These are phyloP conservation scores for Nothura maculosa DNA, from an alignment of 2,797 vertebrate species.

Conservation along the genomic window DNA sequence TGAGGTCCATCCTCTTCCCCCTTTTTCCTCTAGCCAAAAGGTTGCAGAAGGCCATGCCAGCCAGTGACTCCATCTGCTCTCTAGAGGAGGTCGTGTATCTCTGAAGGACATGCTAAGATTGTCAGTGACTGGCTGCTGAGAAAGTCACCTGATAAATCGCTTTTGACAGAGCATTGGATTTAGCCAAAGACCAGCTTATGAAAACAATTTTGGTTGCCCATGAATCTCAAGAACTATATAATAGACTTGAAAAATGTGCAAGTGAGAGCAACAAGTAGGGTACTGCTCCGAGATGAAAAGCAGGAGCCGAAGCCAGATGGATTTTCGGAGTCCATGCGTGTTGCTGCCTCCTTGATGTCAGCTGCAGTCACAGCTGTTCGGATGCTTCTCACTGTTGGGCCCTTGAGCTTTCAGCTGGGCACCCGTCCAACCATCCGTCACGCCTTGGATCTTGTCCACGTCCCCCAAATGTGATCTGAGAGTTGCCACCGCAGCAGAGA, in stretches of 20 bases:
- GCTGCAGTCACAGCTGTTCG: slow-evolving; percentile 28
- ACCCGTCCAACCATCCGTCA: neutral
- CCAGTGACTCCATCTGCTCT: slow-evolving; percentile 2
- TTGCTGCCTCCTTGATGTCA: neutral
- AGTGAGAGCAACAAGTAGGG: neutral
- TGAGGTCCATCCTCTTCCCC: neutral
- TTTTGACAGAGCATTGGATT: neutral
- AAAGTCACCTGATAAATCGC: neutral
- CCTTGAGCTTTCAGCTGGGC: slow-evolving; percentile 32
- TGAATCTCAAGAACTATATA: neutral
- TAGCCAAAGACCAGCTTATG: neutral
- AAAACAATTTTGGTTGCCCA: neutral
- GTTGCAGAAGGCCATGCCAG: neutral
- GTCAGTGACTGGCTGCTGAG: neutral
- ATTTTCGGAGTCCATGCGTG: neutral
- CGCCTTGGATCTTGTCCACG: slow-evolving; percentile 30
- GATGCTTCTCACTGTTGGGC: neutral
- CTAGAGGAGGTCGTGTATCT: slow-evolving; percentile 13
- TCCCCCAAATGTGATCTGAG: slow-evolving; percentile 13
- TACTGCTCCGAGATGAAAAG: neutral
- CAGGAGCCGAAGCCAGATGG: slow-evolving; percentile 13
- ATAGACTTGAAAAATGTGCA: neutral
- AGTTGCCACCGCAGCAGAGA: neutral
- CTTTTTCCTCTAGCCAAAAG: neutral
- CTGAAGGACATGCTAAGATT: neutral